Evolutionary conservation across 2,113 vertebrate genomes (phyloP).

Genomic region (Zeus faber): DNA sequence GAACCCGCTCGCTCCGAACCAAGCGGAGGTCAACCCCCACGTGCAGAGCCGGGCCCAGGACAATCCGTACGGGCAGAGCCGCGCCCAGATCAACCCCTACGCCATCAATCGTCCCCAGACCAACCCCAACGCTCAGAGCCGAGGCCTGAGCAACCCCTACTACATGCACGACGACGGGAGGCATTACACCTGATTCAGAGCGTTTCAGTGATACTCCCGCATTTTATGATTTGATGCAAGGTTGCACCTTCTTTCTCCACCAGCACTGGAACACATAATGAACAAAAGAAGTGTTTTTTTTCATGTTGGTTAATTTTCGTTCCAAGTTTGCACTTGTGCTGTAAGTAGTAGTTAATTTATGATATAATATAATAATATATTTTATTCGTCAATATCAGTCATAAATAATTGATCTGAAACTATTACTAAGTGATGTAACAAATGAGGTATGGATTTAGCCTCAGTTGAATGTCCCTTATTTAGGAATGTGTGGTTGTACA

Average conservation of each 20-base stretch:
- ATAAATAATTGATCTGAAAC: too few species aligned
- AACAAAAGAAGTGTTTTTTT: too few species aligned
- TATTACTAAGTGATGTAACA: too few species aligned
- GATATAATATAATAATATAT: too few species aligned
- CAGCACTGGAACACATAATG: too few species aligned
- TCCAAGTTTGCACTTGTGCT: too few species aligned
- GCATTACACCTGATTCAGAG: not conserved
- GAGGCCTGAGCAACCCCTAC: slow-evolving; percentile 38
- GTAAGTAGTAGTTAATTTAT: too few species aligned
- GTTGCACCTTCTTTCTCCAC: not conserved
- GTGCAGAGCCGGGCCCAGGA: not conserved
- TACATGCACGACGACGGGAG: slow-evolving; percentile 33
- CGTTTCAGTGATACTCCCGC: not conserved
- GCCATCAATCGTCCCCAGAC: not conserved
- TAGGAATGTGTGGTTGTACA: too few species aligned
- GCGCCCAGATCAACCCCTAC: slow-evolving; percentile 4
- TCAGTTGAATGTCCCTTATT: too few species aligned
- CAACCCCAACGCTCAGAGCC: not conserved
- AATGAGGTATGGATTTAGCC: too few species aligned
- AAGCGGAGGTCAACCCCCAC: not conserved
- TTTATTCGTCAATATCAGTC: too few species aligned
- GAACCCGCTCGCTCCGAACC: not conserved
- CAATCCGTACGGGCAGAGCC: not conserved
- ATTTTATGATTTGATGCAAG: not conserved
- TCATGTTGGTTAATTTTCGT: too few species aligned